Evolutionary conservation across 2,888 invertebrate species (phyloP), one percentile per base, ranked within the genome.

Genomic region (Thymelicus lineola): DNA sequence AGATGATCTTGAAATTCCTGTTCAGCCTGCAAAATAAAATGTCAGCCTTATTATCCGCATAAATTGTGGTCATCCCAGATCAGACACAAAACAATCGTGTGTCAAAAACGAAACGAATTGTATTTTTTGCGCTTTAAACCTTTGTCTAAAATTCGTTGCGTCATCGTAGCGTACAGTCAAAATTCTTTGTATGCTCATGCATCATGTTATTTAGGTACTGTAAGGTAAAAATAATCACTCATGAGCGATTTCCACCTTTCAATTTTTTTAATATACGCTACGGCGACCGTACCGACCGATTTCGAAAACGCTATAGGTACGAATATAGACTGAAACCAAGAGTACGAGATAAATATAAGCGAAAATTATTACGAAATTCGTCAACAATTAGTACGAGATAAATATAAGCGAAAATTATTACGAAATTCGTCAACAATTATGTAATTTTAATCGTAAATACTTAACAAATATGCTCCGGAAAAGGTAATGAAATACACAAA

Each of bases 1-100:
- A 93, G 76, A 71, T 93, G 92, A 38, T 89, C 86, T 74, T 86
- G 85, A 73, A 93, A 93, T 84, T 93, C 92, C 68, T 79, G 82
- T 80, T 93, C 93, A 14, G 92, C 93, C 93, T 93, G 83, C 46
- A 79, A 83, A 73, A 72, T 53, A 62, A 57, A 68, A 62, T 28
- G 14, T 7, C 36, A 36, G 36, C 36, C 57, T 57, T 57, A 36
- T 7, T 6, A 57, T 7, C 14, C n/a, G 9, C 36, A n/a, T 1
- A 35, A 35, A 35, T 36, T 2, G 0, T 35, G 9, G 9, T n/a
- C 53, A 5, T 20, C 53, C 20, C 53, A 50, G 50, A 50, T 17
- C 20, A 2, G 53, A 10, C 12, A 42, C 42, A 12, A 0, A 20
- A 53, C 15, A 48, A 15, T 20, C 20, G 3, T 20, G 12, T 20